Base-by-base conservation (phyloP, 2,888 invertebrate species). In the Apotomis turbidana region DNA sequence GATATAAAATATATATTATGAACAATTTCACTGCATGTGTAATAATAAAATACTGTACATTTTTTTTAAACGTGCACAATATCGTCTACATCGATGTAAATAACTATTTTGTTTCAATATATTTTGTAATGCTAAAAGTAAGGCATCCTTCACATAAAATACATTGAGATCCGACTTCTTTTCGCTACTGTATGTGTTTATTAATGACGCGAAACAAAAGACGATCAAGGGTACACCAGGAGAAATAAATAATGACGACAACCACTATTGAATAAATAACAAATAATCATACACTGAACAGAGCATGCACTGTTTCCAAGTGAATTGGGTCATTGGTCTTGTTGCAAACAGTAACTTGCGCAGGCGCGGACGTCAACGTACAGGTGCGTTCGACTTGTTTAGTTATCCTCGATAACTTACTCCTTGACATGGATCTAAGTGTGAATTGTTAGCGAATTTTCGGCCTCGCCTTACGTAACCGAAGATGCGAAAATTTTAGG, bases 361-460 rank as follows among this genome's bases (percentile, higher is more conserved):
- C 74, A 82, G 78, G 75, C 75, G 69, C 75, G 57, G 60, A 80
- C 83, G 83, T 82, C 83, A 84, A 67, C 75, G 77, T 73, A 76
- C 81, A 85, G 78, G 82, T 81, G 83, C 80, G 81, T 73, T 74
- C 73, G 74, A 74, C 75, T 64, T 87, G 80, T 87, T 86, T 86
- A 80, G 74, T 81, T 87, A 85, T 84, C 84, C 87, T 87, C 86
- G 80, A 81, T 87, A 79, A 82, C 80, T 78, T 80, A 81, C 78
- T 83, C 87, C 87, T 87, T 88, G 88, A 87, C 87, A 85, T 83
- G 74, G 80, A 83, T 85, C 76, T 77, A 78, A 68, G 74, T 77
- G 77, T 66, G 68, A 79, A 81, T 80, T 73, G 75, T 68, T 69
- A 59, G 74, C 74, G 66, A 74, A 74, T 72, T 74, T 74, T 66